Base-by-base conservation (phyloP, 2,113 vertebrate species). In the Laticauda laticaudata region DNA sequence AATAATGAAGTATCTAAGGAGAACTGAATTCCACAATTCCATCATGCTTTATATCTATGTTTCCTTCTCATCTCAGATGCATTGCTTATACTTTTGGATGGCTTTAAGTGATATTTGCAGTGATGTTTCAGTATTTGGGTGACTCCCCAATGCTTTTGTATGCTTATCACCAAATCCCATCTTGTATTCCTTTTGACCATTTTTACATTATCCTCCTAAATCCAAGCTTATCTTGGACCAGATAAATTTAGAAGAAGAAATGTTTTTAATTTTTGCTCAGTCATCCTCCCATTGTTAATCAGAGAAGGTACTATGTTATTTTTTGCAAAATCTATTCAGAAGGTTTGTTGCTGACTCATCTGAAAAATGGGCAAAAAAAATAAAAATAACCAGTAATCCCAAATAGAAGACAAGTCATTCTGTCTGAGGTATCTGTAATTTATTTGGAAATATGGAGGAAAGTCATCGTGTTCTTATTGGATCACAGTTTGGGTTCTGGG, bases 391-490 rank as follows among this genome's bases (percentile, higher is more conserved):
- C 69, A 48, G 29, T n/a, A 81, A 90, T 15, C 54, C 51, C 85
- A 21, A 57, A 89, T 51, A 45, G 39, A 92, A 89, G 39, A 90
- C 54, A 92, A 86, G 92, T 5, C 59, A 45, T 87, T 91, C 88
- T 21, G 48, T 64, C 18, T 69, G 5, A 51, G 39, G 34, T 34
- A 87, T 45, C 87, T 81, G 15, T 34, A 39, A 81, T 34, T 81
- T 59, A 59, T 90, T 45, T 93, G 88, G 29, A 90, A 61, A 57
- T 43, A 45, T 2, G 5, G 23, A 26, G 34, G 18, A 54, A 34
- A 86, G 29, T 26, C 45, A 90, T 34, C 61, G 56, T 55, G 24
- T 48, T 57, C 87, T 53, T 56, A 45, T 5, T 15, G 39, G 75
- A 51, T 90, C 43, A 90, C 11, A 24, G 23, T 39, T 10, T 20